Evolutionary conservation across 2,113 vertebrate genomes (phyloP), one percentile per base, ranked within the genome.

Genomic region (Noturus placidus): DNA sequence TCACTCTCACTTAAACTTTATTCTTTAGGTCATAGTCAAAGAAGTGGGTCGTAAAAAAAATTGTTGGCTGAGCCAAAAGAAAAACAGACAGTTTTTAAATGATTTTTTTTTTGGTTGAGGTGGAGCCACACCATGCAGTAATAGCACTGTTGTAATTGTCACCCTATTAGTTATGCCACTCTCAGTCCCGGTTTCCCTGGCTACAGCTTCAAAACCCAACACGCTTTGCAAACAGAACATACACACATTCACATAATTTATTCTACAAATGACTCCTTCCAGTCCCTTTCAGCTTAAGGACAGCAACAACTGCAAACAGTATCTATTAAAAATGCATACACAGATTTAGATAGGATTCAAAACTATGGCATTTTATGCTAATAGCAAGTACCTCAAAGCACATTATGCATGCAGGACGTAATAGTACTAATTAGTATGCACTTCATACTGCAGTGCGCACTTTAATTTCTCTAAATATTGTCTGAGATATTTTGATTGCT

Each of bases 121-220:
- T 76, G 89, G 93, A 92, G 91, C 89, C 88, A 7, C 83, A 89
- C 90, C 92, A 94, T 92, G 94, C 93, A 92, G 93, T 95, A 94
- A 94, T 92, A 93, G 92, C 50, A 72, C 92, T 91, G 90, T 91
- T 92, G 92, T 94, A 94, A 95, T 93, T 94, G 93, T 95, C 95
- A 94, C 93, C 89, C 93, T 94, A 94, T 94, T 94, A 95, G 93
- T 94, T 94, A 94, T 93, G 93, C 93, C 91, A 93, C 63, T 93
- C 92, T 92, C 92, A 93, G 92, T 90, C 91, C 10, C 54, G 83
- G 93, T 93, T 95, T 94, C 93, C 93, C 92, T 92, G 92, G 92
- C 91, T 94, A 94, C 78, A 81, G 63, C 85, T 70, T 63, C 77
- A 87, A 70, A 81, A 86, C 91, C 88, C 82, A 93, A 92, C 92